Evolutionary conservation across 2,113 vertebrate species (phyloP).

Genomic region (human): GRCh38 chr7:119050001-119050500

Average conservation of each 20-base stretch:
- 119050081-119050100: not conserved
- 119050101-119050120: not conserved
- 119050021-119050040: not conserved
- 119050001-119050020: not conserved
- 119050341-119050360: not conserved
- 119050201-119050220: not conserved
- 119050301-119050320: no score
- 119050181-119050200: not conserved
- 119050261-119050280: not conserved
- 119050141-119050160: not conserved
- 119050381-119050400: not conserved
- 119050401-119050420: not conserved
- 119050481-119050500: not conserved
- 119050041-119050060: not conserved
- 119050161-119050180: not conserved
- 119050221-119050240: not conserved
- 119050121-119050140: not conserved
- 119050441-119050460: not conserved
- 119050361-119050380: not conserved
- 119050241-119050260: not conserved
- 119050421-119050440: not conserved
- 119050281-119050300: no score
- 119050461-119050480: not conserved
- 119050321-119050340: not conserved
- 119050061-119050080: not conserved